Evolutionary conservation across 2,797 vertebrate genomes (phyloP).

Genomic region (Myripristis murdjan): DNA sequence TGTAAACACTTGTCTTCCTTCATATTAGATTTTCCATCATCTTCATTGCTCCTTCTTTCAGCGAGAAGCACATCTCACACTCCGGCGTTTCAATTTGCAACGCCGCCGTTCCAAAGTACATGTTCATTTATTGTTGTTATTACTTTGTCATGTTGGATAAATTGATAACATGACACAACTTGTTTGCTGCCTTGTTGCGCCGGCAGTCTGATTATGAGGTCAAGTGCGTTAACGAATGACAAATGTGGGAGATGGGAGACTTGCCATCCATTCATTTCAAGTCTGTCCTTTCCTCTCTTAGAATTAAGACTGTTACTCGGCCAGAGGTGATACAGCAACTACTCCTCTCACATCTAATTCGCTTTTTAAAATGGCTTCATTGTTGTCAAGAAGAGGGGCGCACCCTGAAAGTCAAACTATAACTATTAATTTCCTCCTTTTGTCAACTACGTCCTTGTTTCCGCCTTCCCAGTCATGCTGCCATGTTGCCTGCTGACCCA

Average conservation of each 20-base stretch:
- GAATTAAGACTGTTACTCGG: slow-evolving; percentile 36
- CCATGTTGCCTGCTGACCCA: too few relatives aligned
- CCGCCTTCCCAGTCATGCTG: too few relatives aligned
- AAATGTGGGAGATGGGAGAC: slow-evolving; percentile 69
- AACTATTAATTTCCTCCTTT: too few relatives aligned
- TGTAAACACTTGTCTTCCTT: slow-evolving; percentile 80
- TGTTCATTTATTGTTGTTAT: slow-evolving; percentile 84
- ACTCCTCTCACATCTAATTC: slow-evolving; percentile 20
- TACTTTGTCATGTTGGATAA: slow-evolving; percentile 83
- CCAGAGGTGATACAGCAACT: not conserved
- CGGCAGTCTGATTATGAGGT: slow-evolving; percentile 79
- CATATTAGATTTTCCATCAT: slow-evolving; percentile 80
- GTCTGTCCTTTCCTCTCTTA: slow-evolving; percentile 37
- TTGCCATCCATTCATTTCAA: slow-evolving; percentile 52
- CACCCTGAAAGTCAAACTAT: too few relatives aligned
- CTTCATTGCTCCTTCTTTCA: slow-evolving; percentile 65
- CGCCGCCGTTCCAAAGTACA: slow-evolving; percentile 68
- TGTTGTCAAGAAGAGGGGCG: slow-evolving; percentile 11
- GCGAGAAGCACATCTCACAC: slow-evolving; percentile 74
- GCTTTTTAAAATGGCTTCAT: slow-evolving; percentile 13
- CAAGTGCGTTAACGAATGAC: slow-evolving; percentile 76
- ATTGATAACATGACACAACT: slow-evolving; percentile 85
- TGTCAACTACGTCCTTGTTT: too few relatives aligned
- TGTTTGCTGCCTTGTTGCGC: slow-evolving; percentile 77
- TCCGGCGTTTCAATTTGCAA: slow-evolving; percentile 80